Evolutionary conservation across 2,113 vertebrate genomes (phyloP).

Genomic region (Camelus bactrianus): DNA sequence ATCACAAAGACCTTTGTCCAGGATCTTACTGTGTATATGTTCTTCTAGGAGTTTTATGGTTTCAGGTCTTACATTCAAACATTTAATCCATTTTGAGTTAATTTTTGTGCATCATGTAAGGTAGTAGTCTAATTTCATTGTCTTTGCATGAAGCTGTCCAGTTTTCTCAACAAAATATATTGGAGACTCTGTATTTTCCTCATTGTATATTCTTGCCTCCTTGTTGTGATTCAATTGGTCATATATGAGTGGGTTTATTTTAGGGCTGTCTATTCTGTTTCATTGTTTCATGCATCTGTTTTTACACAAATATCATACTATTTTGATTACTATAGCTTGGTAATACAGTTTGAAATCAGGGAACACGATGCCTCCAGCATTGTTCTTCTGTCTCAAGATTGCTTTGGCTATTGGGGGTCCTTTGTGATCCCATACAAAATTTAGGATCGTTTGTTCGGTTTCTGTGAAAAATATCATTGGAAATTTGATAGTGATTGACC

Average conservation of each 20-base stretch:
- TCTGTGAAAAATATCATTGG: background rate
- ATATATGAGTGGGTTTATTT: background rate
- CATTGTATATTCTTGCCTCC: background rate
- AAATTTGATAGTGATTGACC: background rate
- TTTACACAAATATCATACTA: background rate
- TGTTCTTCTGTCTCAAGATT: background rate
- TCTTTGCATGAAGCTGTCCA: background rate
- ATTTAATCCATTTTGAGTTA: background rate
- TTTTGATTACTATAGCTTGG: background rate
- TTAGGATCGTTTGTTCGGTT: background rate
- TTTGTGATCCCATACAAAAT: background rate
- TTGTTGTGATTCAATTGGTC: background rate
- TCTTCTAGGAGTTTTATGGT: too few species aligned
- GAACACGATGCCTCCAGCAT: background rate
- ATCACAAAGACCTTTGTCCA: too few species aligned
- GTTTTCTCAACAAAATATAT: background rate
- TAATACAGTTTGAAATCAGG: background rate
- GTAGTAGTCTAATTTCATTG: background rate
- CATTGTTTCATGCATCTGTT: background rate
- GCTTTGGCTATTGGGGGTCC: background rate
- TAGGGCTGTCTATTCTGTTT: background rate
- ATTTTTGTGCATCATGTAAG: background rate
- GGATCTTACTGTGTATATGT: too few species aligned
- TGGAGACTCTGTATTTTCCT: background rate
- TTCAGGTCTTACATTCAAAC: too few species aligned